These are phyloP conservation scores for Ichneumoninae sp. DNA, from an alignment of 2,888 invertebrate genomes.

Conservation along the genomic window DNA sequence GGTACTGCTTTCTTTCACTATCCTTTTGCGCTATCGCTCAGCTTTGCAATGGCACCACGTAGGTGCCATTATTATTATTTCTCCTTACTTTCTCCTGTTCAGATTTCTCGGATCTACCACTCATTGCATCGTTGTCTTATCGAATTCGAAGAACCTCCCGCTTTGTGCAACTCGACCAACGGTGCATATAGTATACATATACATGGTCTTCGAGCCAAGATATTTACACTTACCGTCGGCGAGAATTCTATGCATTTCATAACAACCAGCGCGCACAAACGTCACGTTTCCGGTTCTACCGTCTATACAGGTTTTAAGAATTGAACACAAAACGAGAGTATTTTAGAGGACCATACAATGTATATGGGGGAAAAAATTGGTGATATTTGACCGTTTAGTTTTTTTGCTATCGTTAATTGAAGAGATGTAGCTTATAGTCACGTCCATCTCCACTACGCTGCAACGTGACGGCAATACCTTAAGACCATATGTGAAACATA, in stretches of 20 bases:
- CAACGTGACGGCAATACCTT: background rate
- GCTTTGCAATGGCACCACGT: background rate
- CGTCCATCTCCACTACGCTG: background rate
- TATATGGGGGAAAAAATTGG: background rate
- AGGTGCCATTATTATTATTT: background rate
- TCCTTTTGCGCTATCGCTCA: background rate
- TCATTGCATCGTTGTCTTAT: constrained; percentile 23
- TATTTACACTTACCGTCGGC: background rate
- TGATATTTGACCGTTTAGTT: background rate
- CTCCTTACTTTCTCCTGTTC: background rate
- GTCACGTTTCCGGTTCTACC: background rate
- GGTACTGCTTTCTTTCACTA: background rate
- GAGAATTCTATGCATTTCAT: background rate
- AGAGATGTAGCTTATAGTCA: background rate
- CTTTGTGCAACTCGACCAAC: constrained; percentile 10
- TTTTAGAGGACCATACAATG: background rate
- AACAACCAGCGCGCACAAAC: background rate
- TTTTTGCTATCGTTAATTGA: background rate
- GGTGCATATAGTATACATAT: background rate
- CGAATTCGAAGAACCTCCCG: constrained; percentile 33
- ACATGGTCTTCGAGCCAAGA: background rate
- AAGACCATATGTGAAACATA: background rate
- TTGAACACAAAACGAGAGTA: background rate
- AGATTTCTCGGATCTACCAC: constrained; percentile 11
- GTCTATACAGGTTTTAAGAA: background rate